These are phyloP conservation scores for Columbina picui DNA, from an alignment of 2,113 vertebrate species.

Conservation along the genomic window DNA sequence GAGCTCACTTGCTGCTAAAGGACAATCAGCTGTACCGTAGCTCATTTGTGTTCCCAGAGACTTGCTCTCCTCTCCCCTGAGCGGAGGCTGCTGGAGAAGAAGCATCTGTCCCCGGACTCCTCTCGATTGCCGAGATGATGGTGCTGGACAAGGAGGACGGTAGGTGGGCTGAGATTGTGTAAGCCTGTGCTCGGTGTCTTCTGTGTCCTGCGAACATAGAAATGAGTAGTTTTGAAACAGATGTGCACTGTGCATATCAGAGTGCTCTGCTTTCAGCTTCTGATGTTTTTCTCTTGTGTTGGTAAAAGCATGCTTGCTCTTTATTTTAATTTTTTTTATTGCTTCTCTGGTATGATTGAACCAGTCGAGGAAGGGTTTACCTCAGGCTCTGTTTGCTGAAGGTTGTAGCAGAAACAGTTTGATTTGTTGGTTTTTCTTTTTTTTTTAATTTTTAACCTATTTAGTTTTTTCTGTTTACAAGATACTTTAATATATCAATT, in stretches of 20 bases:
- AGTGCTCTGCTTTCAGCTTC: not conserved
- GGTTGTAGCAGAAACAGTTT: not conserved
- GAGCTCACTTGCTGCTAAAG: constrained; percentile 79
- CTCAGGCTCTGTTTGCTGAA: constrained; percentile 2
- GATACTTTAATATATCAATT: not conserved
- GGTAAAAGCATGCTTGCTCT: not conserved
- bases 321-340: not conserved
- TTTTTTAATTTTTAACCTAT: not conserved
- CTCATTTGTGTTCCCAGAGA: constrained; percentile 72
- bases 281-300: not conserved
- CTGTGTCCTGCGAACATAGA: not conserved
- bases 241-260: not conserved
- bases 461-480: not conserved
- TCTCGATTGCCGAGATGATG: constrained; percentile 93
- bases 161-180: constrained; percentile 83
- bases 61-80: constrained; percentile 72
- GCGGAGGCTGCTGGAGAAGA: constrained; percentile 87
- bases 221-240: constrained; percentile 31
- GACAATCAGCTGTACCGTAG: constrained; percentile 76
- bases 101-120: constrained; percentile 88
- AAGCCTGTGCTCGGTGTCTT: constrained; percentile 6
- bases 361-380: constrained; percentile 3
- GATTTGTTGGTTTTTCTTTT: not conserved
- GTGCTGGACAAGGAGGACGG: constrained; percentile 99
- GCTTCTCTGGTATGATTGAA: not conserved